These are phyloP conservation scores for Gambusia holbrooki DNA, from an alignment of 2,113 vertebrate species.

Conservation along the genomic window DNA sequence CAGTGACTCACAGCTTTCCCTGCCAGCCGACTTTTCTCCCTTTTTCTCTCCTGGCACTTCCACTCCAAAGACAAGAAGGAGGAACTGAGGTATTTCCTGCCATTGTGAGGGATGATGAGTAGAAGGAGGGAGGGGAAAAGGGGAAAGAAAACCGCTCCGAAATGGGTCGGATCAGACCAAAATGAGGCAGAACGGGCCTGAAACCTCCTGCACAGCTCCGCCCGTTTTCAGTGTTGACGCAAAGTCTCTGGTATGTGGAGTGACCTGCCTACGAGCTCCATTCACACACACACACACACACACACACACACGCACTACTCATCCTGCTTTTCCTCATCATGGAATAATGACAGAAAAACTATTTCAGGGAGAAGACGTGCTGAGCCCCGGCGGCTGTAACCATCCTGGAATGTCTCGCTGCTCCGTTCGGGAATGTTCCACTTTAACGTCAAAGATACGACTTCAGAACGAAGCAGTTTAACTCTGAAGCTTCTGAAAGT, in stretches of 20 bases:
- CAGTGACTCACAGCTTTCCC: constrained; percentile 71
- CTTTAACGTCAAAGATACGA: constrained; percentile 22
- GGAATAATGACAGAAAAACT: constrained; percentile 35
- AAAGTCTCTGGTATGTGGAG: constrained; percentile 75
- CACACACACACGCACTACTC: constrained; percentile 42
- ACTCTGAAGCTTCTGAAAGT: not conserved
- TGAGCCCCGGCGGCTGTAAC: constrained; percentile 42
- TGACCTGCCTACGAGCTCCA: constrained; percentile 68
- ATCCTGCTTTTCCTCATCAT: constrained; percentile 43
- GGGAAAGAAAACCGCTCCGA: constrained; percentile 28
- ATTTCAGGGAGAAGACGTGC: constrained; percentile 51
- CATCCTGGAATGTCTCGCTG: constrained; percentile 52
- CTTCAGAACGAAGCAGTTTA: not conserved
- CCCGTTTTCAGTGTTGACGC: constrained; percentile 66
- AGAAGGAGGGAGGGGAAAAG: constrained; percentile 21
- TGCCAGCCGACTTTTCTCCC: constrained; percentile 22
- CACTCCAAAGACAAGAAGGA: constrained; percentile 43
- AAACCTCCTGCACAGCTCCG: constrained; percentile 62
- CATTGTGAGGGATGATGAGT: constrained; percentile 69
- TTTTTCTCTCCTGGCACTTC: constrained; percentile 26
- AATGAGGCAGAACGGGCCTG: constrained; percentile 52
- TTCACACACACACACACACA: constrained; percentile 57
- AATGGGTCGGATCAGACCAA: constrained; percentile 47
- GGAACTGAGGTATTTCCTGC: constrained; percentile 76
- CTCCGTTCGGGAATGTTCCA: constrained; percentile 38